Evolutionary conservation across 2,113 vertebrate genomes (phyloP), one percentile per base, ranked within the genome.

Genomic region (Tetrax tetrax): DNA sequence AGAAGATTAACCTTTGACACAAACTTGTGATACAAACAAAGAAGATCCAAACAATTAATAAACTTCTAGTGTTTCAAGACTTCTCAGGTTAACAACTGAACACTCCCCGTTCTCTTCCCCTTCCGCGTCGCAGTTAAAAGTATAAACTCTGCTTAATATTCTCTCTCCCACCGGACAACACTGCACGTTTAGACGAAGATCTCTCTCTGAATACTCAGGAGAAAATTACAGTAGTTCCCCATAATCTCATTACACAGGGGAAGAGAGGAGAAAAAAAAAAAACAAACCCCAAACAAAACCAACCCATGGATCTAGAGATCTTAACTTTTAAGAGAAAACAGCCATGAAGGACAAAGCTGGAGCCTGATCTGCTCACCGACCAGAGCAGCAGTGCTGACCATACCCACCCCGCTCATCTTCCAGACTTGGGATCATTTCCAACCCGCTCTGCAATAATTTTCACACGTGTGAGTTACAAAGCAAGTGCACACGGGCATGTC

Each of bases 1-100:
- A 95, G 89, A 89, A 95, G 93, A 87, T 94, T 94, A 97, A 84
- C 75, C 90, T 95, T 83, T 95, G 87, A 97, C 93, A 95, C 71
- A 89, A 95, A 95, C 94, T 95, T 94, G 91, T 53, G 89, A 97
- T 93, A 80, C 83, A 97, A 90, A 89, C 76, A 85, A 95, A 77
- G 88, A 89, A 19, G 82, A 82, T 37, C 78, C 81, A 33, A 85
- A 93, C 70, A 91, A 91, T 91, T 90, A 94, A 93, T 88, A 95
- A 96, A 96, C 74, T 96, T 90, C 16, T 64, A 88, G 41, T 7
- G 81, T 57, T 80, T 92, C 50, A 65, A 47, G 83, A 69, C 83
- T 87, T 89, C 89, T 72, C 78, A 82, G 93, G 87, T 89, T 78
- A 91, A 69, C 64, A 87, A 61, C 57, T 31, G 47, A 93, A 51